These are phyloP conservation scores for Zoanthus solanderi DNA, from an alignment of 92 coral and sea anemone genomes.

Conservation along the genomic window DNA sequence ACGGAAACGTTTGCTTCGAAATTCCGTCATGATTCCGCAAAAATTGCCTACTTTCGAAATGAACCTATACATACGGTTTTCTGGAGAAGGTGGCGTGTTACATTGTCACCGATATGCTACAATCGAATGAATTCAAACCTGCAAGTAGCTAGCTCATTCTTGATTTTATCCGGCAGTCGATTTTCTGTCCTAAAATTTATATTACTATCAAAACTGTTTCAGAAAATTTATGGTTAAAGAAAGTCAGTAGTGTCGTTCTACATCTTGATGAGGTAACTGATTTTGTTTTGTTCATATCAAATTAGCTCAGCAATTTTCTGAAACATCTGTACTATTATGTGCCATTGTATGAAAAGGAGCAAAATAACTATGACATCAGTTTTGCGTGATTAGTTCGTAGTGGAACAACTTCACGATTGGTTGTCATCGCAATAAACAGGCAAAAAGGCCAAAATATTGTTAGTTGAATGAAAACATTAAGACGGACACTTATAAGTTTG, in stretches of 20 bases:
- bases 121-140: conserved; percentile 1
- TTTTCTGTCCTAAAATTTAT: conserved; percentile 11
- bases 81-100: conserved; percentile 8
- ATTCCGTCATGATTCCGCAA: conserved; percentile 6
- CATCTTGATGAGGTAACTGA: conserved; percentile 16
- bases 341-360: conserved; percentile 17
- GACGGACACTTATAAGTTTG: conserved; percentile 18
- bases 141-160: conserved; percentile 13
- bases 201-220: conserved; percentile 14
- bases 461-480: conserved; percentile 23
- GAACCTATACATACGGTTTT: conserved; percentile 4
- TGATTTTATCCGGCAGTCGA: conserved; percentile 15
- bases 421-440: conserved; percentile 18
- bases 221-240: conserved; percentile 19
- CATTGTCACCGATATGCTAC: conserved; percentile 7
- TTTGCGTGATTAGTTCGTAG: conserved; percentile 26
- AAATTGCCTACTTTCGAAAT: conserved; percentile 10
- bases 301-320: conserved; percentile 26
- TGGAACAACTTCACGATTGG: conserved; percentile 12
- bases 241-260: conserved; percentile 8
- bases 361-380: conserved; percentile 13
- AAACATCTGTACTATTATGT: conserved; percentile 20
- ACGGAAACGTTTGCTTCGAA: conserved; percentile 12
- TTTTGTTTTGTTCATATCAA: conserved; percentile 15
- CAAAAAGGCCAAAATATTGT: conserved; percentile 17